Evolutionary conservation across 2,797 vertebrate species (phyloP).

Genomic region (Macropodus opercularis): DNA sequence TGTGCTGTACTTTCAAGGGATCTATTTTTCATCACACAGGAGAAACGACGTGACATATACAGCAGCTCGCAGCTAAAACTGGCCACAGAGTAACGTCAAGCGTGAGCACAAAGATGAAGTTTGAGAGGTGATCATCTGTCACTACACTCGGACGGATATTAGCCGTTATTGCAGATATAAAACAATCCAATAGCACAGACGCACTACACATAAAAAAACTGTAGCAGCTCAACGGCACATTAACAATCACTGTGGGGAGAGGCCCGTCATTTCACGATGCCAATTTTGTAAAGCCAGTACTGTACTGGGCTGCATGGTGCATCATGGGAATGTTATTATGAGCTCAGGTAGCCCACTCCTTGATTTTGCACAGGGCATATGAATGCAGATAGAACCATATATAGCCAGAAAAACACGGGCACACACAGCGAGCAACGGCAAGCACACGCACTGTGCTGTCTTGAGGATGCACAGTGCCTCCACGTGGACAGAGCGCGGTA

Average conservation of each 20-base stretch:
- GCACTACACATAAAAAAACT: no score
- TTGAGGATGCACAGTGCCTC: conserved; percentile 69
- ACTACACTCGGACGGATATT: conserved; percentile 2
- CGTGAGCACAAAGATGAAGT: conserved; percentile 1
- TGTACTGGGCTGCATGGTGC: conserved; percentile 51
- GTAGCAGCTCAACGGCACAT: conserved; percentile 25
- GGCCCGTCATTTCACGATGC: conserved; percentile 52
- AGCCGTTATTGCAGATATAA: no score
- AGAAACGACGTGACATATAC: conserved; percentile 4
- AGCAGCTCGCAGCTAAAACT: neutral
- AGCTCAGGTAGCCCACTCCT: conserved; percentile 66
- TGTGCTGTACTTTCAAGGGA: conserved; percentile 15
- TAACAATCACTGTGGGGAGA: conserved; percentile 32
- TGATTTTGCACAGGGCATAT: conserved; percentile 62
- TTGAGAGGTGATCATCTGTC: neutral
- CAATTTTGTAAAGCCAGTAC: conserved; percentile 55
- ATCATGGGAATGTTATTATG: conserved; percentile 71
- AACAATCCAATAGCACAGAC: neutral
- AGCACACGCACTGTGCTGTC: conserved; percentile 15
- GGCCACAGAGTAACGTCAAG: neutral
- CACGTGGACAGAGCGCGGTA: conserved; percentile 59
- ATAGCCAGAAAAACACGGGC: conserved; percentile 50
- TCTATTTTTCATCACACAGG: conserved; percentile 17
- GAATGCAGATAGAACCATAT: conserved; percentile 65
- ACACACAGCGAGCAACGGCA: conserved; percentile 27